phyloP scores from a whole-genome alignment of 2,113 vertebrate genomes.

The Sinocyclocheilus rhinocerous region DNA sequence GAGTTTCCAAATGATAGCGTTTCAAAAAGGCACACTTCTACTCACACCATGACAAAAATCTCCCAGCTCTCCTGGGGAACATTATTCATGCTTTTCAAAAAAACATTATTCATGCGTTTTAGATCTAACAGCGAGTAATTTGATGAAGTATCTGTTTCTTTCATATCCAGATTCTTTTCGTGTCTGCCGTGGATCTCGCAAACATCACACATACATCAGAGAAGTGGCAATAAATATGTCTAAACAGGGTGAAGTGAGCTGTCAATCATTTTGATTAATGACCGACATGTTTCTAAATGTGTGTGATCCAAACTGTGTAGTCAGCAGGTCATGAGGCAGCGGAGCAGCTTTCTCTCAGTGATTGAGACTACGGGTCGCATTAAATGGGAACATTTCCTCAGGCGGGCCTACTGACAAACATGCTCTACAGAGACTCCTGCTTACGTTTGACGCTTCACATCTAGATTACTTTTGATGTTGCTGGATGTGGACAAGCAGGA shows the following conservation, averaged over 20 bases:
- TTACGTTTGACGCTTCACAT: conserved; percentile 7
- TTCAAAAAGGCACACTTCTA: conserved; percentile 59
- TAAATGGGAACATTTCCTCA: neutral
- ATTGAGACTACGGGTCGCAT: neutral
- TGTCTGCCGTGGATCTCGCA: neutral
- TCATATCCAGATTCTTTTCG: conserved; percentile 12
- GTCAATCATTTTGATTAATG: conserved; percentile 42
- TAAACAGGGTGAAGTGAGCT: conserved; percentile 27
- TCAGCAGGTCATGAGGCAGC: conserved; percentile 22
- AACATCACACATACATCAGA: conserved; percentile 25
- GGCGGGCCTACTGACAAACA: conserved; percentile 1
- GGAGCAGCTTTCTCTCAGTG: conserved; percentile 1
- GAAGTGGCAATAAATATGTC: conserved; percentile 36
- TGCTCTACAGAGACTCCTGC: neutral
- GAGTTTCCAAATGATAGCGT: conserved; percentile 62
- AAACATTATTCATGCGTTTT: conserved; percentile 52
- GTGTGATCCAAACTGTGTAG: conserved; percentile 25
- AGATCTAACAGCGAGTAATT: conserved; percentile 36
- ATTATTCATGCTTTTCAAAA: conserved; percentile 22
- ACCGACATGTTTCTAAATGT: neutral
- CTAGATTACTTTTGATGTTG: neutral
- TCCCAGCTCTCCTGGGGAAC: conserved; percentile 45
- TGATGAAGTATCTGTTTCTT: conserved; percentile 21
- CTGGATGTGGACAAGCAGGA: neutral
- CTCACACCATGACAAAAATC: conserved; percentile 46